Evolutionary conservation across 2,888 invertebrate species (phyloP).

Genomic region (Idaea dimidiata): DNA sequence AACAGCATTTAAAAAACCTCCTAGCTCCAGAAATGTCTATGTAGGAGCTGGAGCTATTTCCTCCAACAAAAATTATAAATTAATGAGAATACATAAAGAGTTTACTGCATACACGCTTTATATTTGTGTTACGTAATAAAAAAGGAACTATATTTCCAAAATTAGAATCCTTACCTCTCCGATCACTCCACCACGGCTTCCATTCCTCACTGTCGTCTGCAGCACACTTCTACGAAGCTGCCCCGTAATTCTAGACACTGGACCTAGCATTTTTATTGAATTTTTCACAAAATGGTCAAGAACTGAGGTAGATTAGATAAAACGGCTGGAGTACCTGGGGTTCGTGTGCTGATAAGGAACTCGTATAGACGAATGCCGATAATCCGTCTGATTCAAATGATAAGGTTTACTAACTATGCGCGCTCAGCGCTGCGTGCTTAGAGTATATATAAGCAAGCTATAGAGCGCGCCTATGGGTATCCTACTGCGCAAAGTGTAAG

Average conservation of each 20-base stretch:
- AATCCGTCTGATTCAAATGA: constrained; percentile 23
- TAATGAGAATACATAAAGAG: too few species aligned
- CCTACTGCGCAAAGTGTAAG: too few species aligned
- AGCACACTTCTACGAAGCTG: constrained; percentile 61
- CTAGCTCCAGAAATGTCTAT: too few species aligned
- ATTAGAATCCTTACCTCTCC: constrained; percentile 55
- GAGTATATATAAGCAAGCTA: too few species aligned
- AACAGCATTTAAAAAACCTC: too few species aligned
- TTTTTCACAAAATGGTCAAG: constrained; percentile 33
- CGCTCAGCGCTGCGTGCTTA: background rate
- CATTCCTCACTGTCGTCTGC: constrained; percentile 59
- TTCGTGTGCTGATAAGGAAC: constrained; percentile 37
- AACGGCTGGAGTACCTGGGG: constrained; percentile 38
- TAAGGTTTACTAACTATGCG: background rate
- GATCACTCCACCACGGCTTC: constrained; percentile 65
- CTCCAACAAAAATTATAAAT: too few species aligned
- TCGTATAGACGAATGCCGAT: constrained; percentile 15
- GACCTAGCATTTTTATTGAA: constrained; percentile 62
- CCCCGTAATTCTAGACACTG: constrained; percentile 61
- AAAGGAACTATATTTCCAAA: constrained; percentile 11
- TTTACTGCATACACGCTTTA: too few species aligned
- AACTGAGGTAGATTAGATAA: constrained; percentile 56
- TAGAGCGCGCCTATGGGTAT: too few species aligned
- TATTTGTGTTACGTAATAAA: constrained; percentile 48
- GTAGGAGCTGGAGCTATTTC: too few species aligned